Evolutionary conservation across 2,113 vertebrate genomes (phyloP).

Genomic region (Dissostichus mawsoni): DNA sequence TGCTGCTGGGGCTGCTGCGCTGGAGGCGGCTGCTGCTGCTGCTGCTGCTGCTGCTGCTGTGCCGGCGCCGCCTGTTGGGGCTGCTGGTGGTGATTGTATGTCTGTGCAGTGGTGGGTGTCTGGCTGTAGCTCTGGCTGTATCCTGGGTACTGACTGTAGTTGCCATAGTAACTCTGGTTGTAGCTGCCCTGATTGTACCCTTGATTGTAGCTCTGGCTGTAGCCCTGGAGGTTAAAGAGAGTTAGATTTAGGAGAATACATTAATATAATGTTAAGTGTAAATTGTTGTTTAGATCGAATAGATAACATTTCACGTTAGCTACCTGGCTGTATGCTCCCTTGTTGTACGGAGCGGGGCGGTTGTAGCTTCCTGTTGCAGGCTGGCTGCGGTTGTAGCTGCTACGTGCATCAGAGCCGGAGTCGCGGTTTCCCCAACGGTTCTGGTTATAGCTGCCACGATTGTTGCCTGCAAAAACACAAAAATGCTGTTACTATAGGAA

Average conservation of each 20-base stretch:
- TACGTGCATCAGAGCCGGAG: constrained; percentile 81
- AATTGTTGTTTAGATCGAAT: too few species aligned
- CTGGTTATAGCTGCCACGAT: constrained; percentile 87
- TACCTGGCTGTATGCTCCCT: constrained; percentile 78
- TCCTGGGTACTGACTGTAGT: constrained; percentile 87
- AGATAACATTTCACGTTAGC: fast-evolving
- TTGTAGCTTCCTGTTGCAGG: constrained; percentile 82
- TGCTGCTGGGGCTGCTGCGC: constrained; percentile 77
- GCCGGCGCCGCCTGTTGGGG: constrained; percentile 66
- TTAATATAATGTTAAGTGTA: background rate
- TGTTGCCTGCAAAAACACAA: constrained; percentile 83
- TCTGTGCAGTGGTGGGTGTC: constrained; percentile 81
- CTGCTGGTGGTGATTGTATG: constrained; percentile 87
- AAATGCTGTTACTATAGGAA: background rate
- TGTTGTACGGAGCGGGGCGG: constrained; percentile 80
- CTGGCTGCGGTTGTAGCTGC: constrained; percentile 87
- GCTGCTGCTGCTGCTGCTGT: constrained; percentile 74
- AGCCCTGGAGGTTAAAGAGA: constrained; percentile 53
- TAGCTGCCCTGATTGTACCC: constrained; percentile 87
- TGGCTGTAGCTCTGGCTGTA: constrained; percentile 91
- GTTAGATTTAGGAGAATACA: background rate
- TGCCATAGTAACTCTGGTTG: constrained; percentile 89
- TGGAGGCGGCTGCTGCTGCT: constrained; percentile 73
- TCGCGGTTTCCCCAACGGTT: constrained; percentile 91
- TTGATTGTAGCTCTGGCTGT: constrained; percentile 80